Percentiles rank a stretch among this genome's conserved stretches.
Conservation (phyloP, 1,140 invertebrate genomes). For the Trichoplusia ni region DNA sequence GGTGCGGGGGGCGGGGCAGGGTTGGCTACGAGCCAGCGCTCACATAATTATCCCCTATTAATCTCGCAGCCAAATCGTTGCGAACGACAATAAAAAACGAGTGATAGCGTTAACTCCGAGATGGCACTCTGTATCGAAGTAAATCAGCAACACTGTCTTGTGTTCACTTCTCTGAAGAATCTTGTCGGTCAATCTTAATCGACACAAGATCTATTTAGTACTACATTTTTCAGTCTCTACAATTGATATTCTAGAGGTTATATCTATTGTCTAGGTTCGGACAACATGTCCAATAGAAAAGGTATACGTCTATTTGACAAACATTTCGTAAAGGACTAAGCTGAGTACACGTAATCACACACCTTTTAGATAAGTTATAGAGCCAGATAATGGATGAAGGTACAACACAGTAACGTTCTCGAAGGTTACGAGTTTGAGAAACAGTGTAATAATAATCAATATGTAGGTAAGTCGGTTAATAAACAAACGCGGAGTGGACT, state of each 20-base stretch:
- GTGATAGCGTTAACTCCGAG: conserved; percentile 23
- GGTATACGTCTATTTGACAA: too few relatives aligned
- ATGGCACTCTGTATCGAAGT: conserved; percentile 11
- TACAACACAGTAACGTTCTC: too few relatives aligned
- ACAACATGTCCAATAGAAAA: too few relatives aligned
- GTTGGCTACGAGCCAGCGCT: conserved; percentile 35
- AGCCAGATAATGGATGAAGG: too few relatives aligned
- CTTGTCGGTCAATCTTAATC: neutral
- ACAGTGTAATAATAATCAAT: neutral
- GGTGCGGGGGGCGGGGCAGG: neutral
- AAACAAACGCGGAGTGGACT: conserved; percentile 1
- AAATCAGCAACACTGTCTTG: conserved; percentile 24
- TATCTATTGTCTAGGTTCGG: too few relatives aligned
- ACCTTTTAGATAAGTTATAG: too few relatives aligned
- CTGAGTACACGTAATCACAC: too few relatives aligned
- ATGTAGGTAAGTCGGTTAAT: neutral
- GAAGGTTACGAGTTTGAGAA: too few relatives aligned
- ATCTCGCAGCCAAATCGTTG: conserved; percentile 43
- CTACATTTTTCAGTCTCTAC: too few relatives aligned
- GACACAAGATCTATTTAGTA: neutral
- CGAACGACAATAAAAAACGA: conserved; percentile 29
- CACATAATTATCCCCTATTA: conserved; percentile 50
- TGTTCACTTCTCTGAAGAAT: neutral
- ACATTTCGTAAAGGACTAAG: too few relatives aligned
- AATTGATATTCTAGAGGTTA: too few relatives aligned